phyloP scores from a whole-genome alignment of 64 coral and sea anemone species.

The Montipora cactus region DNA sequence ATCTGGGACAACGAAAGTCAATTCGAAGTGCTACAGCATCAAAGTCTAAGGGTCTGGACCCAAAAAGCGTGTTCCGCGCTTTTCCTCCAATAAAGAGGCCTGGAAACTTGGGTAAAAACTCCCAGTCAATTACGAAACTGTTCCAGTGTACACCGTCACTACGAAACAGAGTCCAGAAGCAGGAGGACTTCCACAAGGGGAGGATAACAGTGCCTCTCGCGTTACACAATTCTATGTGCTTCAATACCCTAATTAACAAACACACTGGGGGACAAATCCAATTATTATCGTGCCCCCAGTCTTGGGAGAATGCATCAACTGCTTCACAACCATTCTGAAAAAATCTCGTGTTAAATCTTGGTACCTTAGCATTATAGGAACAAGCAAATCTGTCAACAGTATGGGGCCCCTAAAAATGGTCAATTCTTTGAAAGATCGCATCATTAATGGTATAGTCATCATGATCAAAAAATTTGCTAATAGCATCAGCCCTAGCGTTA shows the following conservation, averaged over 20 bases:
- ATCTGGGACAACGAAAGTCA: conserved; percentile 3
- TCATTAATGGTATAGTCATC: neutral
- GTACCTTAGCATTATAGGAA: too few species aligned
- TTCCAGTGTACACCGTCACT: conserved; percentile 4
- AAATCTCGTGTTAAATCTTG: too few species aligned
- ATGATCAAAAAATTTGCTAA: neutral
- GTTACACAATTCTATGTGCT: conserved; percentile 4
- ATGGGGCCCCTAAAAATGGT: neutral
- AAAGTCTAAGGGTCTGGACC: conserved; percentile 14
- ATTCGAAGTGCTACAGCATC: conserved; percentile 23
- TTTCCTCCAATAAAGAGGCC: conserved; percentile 37
- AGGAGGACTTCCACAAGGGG: conserved; percentile 5
- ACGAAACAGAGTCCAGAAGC: conserved; percentile 17
- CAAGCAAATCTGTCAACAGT: too few species aligned
- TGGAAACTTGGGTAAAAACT: conserved; percentile 37
- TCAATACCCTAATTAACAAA: neutral
- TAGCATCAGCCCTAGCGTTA: conserved; percentile 16
- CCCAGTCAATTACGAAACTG: conserved; percentile 14
- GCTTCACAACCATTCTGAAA: too few species aligned
- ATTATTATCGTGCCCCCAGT: too few species aligned
- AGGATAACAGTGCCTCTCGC: conserved; percentile 2
- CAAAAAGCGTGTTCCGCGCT: conserved; percentile 30
- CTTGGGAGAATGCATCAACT: too few species aligned
- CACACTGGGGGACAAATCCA: neutral
- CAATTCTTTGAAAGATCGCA: neutral